Evolutionary conservation across 2,888 invertebrate species (phyloP).

Genomic region (Lamproptera curius): DNA sequence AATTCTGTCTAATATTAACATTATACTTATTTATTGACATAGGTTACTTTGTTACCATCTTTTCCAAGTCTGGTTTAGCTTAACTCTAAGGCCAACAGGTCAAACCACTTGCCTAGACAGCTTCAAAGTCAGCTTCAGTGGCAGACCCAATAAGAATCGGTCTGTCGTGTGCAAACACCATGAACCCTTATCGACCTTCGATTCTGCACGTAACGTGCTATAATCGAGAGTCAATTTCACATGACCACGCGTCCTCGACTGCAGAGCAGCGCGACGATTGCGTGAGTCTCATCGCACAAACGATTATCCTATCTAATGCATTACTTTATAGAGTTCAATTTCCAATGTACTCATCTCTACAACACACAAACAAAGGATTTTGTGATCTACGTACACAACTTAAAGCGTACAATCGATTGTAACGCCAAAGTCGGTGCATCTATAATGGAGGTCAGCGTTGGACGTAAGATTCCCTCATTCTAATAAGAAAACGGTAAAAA

Average conservation of each 20-base stretch:
- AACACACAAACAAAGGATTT: not conserved
- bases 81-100: too few relatives aligned
- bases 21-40: too few relatives aligned
- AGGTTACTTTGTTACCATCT: too few relatives aligned
- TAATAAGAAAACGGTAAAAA: slow-evolving; percentile 21
- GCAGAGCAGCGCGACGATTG: slow-evolving; percentile 13
- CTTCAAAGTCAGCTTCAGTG: too few relatives aligned
- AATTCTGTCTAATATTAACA: too few relatives aligned
- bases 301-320: not conserved
- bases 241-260: slow-evolving; percentile 19
- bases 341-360: not conserved
- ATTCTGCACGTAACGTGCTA: slow-evolving; percentile 5
- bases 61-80: too few relatives aligned
- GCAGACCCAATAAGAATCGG: not conserved
- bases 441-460: slow-evolving; percentile 14
- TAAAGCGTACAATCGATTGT: not conserved
- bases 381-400: not conserved
- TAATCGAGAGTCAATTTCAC: slow-evolving; percentile 21
- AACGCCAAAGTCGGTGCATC: not conserved
- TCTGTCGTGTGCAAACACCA: too few relatives aligned
- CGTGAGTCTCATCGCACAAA: not conserved
- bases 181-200: slow-evolving; percentile 12
- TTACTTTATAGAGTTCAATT: not conserved
- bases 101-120: too few relatives aligned
- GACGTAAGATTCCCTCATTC: slow-evolving; percentile 19